Conservation (phyloP, 2,888 invertebrate species). For the Zaprionus obscuricornis region DNA sequence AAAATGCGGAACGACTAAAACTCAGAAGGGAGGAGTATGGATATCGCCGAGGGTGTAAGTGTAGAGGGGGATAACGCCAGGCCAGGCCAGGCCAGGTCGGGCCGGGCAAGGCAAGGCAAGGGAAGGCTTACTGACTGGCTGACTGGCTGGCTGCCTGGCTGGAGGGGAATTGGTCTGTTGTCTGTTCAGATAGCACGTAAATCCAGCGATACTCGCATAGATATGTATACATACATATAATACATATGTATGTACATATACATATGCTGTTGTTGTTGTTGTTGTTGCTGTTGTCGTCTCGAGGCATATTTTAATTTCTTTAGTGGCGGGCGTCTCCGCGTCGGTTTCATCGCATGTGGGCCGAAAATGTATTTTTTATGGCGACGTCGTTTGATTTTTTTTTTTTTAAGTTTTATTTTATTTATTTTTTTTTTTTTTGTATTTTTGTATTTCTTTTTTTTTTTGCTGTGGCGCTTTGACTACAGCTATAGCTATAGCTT, state of each 20-base stretch:
- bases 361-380: conserved; percentile 77
- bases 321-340: conserved; percentile 67
- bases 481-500: no score
- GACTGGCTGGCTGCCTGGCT: no score
- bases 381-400: conserved; percentile 66
- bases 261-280: conserved; percentile 19
- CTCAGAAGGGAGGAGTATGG: conserved; percentile 22
- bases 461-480: conserved; percentile 8
- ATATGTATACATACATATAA: conserved; percentile 24
- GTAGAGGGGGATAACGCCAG: neutral
- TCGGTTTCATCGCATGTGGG: conserved; percentile 64
- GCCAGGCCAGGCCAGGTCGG: neutral
- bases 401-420: conserved; percentile 23
- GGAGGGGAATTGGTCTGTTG: conserved; percentile 15
- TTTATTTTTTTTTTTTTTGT: conserved; percentile 3
- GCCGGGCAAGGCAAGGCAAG: neutral
- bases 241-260: conserved; percentile 3
- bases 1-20: conserved; percentile 53
- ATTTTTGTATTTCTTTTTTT: conserved; percentile 11
- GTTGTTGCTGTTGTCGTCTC: conserved; percentile 50
- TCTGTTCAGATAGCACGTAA: conserved; percentile 58
- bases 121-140: neutral
- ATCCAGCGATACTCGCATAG: conserved; percentile 39
- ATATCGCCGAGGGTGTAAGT: neutral
- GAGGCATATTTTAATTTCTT: conserved; percentile 74